These are phyloP conservation scores for Amphipoea lucens DNA, from an alignment of 2,888 invertebrate genomes.

Conservation along the genomic window DNA sequence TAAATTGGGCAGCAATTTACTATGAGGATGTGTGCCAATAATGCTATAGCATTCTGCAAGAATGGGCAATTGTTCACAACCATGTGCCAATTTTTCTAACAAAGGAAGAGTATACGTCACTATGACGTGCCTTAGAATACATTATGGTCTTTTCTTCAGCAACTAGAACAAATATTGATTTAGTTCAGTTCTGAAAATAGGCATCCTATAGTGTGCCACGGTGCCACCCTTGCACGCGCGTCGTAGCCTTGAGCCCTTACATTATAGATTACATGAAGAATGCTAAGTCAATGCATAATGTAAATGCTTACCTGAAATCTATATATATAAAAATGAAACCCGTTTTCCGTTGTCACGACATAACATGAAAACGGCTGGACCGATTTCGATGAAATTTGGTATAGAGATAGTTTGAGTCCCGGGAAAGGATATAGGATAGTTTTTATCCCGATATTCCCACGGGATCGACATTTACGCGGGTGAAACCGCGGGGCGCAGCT, in stretches of 20 bases:
- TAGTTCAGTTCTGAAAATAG: constrained; percentile 13
- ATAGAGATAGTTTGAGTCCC: too few relatives aligned
- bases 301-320: not conserved
- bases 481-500: too few relatives aligned
- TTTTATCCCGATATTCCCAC: too few relatives aligned
- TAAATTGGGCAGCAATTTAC: constrained; percentile 46
- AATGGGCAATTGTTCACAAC: constrained; percentile 10
- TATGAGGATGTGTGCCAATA: constrained; percentile 46
- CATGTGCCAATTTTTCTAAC: constrained; percentile 43
- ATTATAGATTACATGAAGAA: not conserved
- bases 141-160: not conserved
- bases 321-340: too few relatives aligned
- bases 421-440: too few relatives aligned
- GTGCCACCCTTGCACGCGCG: not conserved
- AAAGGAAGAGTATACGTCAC: constrained; percentile 20
- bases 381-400: too few relatives aligned
- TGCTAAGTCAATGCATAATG: not conserved
- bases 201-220: not conserved
- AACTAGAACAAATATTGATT: constrained; percentile 25
- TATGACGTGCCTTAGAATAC: constrained; percentile 22
- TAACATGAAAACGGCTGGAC: too few relatives aligned
- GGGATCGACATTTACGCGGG: too few relatives aligned
- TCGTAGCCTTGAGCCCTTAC: not conserved
- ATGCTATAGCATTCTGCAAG: constrained; percentile 25
- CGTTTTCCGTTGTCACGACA: too few relatives aligned